Percentiles rank a stretch among this genome's conserved stretches.
Evolutionary conservation across 2,888 invertebrate species (phyloP).

Genomic region (Trilocha varians): DNA sequence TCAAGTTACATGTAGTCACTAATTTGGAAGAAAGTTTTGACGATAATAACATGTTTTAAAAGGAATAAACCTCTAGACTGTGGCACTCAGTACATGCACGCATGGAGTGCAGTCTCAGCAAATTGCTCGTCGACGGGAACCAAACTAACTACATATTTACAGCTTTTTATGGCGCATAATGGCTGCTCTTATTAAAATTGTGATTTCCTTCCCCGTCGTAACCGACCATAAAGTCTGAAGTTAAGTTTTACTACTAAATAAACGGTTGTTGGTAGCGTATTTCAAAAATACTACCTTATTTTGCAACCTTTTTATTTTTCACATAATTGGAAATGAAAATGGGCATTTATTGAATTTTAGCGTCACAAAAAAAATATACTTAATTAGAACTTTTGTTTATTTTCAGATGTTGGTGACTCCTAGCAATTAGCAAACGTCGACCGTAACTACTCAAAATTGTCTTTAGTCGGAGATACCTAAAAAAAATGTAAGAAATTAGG

Average conservation of each 20-base stretch:
- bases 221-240: constrained; percentile 20
- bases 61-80: neutral
- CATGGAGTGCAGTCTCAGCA: constrained; percentile 23
- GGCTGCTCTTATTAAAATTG: constrained; percentile 68
- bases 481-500: no score
- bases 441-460: no score
- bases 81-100: constrained; percentile 4
- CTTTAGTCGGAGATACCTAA: no score
- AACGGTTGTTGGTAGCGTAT: neutral
- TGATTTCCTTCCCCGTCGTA: constrained; percentile 55
- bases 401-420: no score
- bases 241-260: neutral
- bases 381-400: no score
- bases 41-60: neutral
- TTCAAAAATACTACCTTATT: no score
- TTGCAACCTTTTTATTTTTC: no score
- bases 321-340: no score
- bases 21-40: neutral
- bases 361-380: no score
- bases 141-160: constrained; percentile 64
- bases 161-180: constrained; percentile 64
- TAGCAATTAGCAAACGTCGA: no score
- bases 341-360: no score
- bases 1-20: neutral
- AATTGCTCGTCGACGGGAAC: constrained; percentile 42